Base-by-base conservation (phyloP, 1,140 invertebrate species). In the Pseudomyrmex cubaensis region DNA sequence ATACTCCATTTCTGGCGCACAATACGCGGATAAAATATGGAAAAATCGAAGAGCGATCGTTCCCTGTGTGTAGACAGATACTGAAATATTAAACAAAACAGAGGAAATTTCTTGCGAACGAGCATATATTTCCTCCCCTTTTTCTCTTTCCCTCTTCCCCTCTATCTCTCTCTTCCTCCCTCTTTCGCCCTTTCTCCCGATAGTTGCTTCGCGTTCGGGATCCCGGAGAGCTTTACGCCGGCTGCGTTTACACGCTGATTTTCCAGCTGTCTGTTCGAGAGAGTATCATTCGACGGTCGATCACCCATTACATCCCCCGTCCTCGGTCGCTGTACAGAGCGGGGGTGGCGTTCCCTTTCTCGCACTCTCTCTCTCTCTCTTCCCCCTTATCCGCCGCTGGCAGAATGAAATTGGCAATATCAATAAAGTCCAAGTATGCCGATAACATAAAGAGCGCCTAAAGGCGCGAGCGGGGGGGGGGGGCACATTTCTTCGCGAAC, bases 401-500 rank as follows among this genome's bases (percentile, higher is more conserved):
- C 66, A 73, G 82, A 88, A 87, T 73, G 87, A 87, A 87, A 88
- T 85, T 88, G 86, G 87, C 86, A 82, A 88, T 88, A 77, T 83
- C 77, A 59, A 88, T 82, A 87, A 87, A 87, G 86, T 17, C n/a
- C 17, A 73, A 76, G 22, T 61, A 76, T 67, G 62, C 17, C 46
- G 69, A 78, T 82, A 73, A 82, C 78, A 75, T 74, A 82, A 78
- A 57, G 57, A 35, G 48, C 20, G 52, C 64, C 15, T 57, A 72
- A 63, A 57, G n/a, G 46, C 48, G 75, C 54, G 67, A 46, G 72
- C 48, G n/a, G n/a, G n/a, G 20, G 20, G 20, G 66, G 61, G 70
- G 15, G 50, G 62, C 63, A 69, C 67, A 75, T 73, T 87, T 74
- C 86, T 76, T 87, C 78, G 54, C 54, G 72, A 87, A 87, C 54